A percentile compares a stretch with the other conserved stretches of the same genome.
phyloP scores from a whole-genome alignment of 2,797 vertebrate species.

The Tokudaia tokunoshimensis region DNA sequence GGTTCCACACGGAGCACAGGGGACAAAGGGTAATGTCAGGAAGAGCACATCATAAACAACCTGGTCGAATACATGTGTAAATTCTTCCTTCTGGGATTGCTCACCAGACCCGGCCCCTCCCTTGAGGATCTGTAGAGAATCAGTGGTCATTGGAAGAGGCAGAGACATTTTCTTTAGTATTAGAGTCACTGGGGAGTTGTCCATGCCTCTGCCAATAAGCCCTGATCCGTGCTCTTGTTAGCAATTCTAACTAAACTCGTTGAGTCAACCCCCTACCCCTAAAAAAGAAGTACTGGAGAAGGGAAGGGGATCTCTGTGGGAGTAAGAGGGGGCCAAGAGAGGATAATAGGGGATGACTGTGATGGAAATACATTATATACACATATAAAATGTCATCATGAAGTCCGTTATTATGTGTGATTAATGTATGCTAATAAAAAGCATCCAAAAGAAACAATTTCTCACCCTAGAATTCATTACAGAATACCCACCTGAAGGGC shows the following conservation, averaged over 20 bases:
- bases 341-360: background rate
- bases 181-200: background rate
- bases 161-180: background rate
- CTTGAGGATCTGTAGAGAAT: background rate
- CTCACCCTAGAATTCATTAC: background rate
- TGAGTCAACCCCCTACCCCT: background rate
- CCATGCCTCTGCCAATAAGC: background rate
- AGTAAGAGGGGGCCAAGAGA: background rate
- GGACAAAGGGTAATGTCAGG: background rate
- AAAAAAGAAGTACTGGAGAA: background rate
- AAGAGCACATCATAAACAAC: accelerated
- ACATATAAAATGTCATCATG: background rate
- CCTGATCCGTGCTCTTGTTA: background rate
- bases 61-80: background rate
- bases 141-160: background rate
- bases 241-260: background rate
- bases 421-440: background rate
- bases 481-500: background rate
- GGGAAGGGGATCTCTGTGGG: background rate
- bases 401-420: background rate
- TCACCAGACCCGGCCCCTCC: background rate
- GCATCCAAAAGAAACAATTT: background rate
- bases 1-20: background rate
- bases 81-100: background rate
- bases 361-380: background rate